Percentiles rank a stretch among this genome's conserved stretches.
These are phyloP conservation scores for Ophion obscuratus DNA, from an alignment of 2,888 invertebrate species.

Conservation along the genomic window DNA sequence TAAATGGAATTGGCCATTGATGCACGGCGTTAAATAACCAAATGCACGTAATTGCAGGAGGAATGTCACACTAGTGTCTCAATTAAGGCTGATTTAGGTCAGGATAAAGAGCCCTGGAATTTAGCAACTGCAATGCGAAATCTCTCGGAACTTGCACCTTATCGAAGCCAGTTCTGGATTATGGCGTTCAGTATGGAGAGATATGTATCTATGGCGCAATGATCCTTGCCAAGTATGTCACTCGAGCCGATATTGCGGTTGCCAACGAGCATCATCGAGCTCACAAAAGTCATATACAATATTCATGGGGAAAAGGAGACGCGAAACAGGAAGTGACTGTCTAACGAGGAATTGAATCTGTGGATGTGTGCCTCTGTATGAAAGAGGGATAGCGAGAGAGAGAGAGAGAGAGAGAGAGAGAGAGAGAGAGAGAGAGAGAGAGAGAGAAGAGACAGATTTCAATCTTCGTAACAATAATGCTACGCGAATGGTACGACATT, in stretches of 20 bases:
- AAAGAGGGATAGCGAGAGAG: not conserved
- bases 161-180: not conserved
- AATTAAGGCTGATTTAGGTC: too few species aligned
- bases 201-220: conserved; percentile 8
- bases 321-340: conserved; percentile 36
- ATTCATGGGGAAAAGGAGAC: conserved; percentile 30
- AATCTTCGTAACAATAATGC: conserved; percentile 45
- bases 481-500: conserved; percentile 47
- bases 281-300: conserved; percentile 39
- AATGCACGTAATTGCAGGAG: too few species aligned
- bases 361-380: too few species aligned
- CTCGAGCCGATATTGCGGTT: conserved; percentile 40
- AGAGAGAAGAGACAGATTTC: conserved; percentile 38
- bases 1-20: too few species aligned
- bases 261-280: conserved; percentile 30
- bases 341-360: not conserved
- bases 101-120: not conserved
- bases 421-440: too few species aligned
- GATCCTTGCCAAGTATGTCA: conserved; percentile 33
- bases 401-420: conserved; percentile 5
- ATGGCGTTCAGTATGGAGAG: conserved; percentile 3
- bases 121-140: conserved; percentile 3
- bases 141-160: not conserved
- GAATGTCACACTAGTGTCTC: too few species aligned
- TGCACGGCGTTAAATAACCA: too few species aligned